These are phyloP conservation scores for Petrolisthes cinctipes DNA, from an alignment of 2,888 invertebrate species.

Conservation along the genomic window DNA sequence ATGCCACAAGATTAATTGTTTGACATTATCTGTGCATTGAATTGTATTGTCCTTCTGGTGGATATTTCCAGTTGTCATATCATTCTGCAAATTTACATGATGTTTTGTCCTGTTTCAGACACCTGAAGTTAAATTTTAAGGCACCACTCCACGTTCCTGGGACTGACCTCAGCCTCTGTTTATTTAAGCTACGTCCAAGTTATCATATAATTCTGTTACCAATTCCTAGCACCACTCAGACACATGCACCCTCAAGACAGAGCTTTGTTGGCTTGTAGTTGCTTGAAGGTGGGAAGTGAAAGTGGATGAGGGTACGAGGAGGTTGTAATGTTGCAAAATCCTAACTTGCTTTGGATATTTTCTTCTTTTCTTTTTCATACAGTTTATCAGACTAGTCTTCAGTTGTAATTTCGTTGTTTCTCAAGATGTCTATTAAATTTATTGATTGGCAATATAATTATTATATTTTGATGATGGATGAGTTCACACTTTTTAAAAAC, in stretches of 20 bases:
- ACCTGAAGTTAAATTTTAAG: conserved; percentile 42
- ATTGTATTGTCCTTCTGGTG: too few species aligned
- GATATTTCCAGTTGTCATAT: too few species aligned
- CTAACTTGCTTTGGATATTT: conserved; percentile 18
- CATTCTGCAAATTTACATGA: not conserved
- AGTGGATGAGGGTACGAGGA: not conserved
- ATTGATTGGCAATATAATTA: too few species aligned
- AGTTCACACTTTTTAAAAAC: not conserved
- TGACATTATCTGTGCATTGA: too few species aligned
- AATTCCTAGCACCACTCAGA: conserved; percentile 17
- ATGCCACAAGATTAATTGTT: too few species aligned
- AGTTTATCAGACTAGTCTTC: conserved; percentile 2
- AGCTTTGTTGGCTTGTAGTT: not conserved
- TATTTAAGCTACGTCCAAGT: conserved; percentile 21
- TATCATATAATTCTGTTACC: conserved; percentile 38
- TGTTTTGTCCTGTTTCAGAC: conserved; percentile 33
- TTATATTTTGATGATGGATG: not conserved
- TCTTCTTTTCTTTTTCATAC: not conserved
- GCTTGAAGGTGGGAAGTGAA: conserved; percentile 12
- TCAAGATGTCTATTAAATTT: not conserved
- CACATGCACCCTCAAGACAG: conserved; percentile 23
- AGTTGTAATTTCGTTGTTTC: not conserved
- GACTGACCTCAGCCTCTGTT: conserved; percentile 33
- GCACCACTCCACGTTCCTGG: conserved; percentile 27
- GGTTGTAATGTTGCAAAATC: not conserved